Conservation (phyloP, 2,888 invertebrate species). For the Crepidodera aurea region DNA sequence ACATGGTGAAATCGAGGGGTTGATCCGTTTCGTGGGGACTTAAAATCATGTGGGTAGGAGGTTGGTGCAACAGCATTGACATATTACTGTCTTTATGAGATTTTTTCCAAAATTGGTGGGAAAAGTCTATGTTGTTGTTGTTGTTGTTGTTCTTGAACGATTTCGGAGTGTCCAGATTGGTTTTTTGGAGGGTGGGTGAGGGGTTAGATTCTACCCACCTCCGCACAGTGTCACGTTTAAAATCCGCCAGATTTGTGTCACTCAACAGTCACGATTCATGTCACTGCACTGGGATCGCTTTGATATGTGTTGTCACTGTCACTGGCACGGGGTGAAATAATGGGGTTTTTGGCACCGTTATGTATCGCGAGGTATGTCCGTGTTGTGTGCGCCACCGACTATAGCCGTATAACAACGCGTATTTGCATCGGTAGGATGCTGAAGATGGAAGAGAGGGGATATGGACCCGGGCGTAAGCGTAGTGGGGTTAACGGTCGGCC, state of each 20-base stretch:
- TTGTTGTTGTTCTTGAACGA: constrained; percentile 60
- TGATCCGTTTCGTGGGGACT: constrained; percentile 66
- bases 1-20: constrained; percentile 79
- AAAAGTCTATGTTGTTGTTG: constrained; percentile 64
- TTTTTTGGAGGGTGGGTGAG: constrained; percentile 64
- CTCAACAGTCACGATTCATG: constrained; percentile 36
- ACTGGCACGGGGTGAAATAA: constrained; percentile 41
- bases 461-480: constrained; percentile 51
- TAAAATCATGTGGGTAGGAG: constrained; percentile 62
- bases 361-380: constrained; percentile 40
- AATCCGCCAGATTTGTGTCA: constrained; percentile 67
- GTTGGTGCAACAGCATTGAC: constrained; percentile 70
- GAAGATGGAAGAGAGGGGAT: constrained; percentile 56
- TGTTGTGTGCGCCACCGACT: constrained; percentile 56
- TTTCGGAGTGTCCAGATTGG: constrained; percentile 57
- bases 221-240: constrained; percentile 67
- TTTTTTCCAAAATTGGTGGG: constrained; percentile 54
- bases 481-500: constrained; percentile 52
- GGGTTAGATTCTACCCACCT: constrained; percentile 67
- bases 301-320: constrained; percentile 49
- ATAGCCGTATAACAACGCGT: constrained; percentile 59
- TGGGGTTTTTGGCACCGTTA: constrained; percentile 14
- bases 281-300: constrained; percentile 38
- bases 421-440: constrained; percentile 60
- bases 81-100: constrained; percentile 56